A percentile compares a stretch with the other conserved stretches of the same genome.
Conservation (phyloP, 2,888 invertebrate genomes). For the Brenthis daphne region DNA sequence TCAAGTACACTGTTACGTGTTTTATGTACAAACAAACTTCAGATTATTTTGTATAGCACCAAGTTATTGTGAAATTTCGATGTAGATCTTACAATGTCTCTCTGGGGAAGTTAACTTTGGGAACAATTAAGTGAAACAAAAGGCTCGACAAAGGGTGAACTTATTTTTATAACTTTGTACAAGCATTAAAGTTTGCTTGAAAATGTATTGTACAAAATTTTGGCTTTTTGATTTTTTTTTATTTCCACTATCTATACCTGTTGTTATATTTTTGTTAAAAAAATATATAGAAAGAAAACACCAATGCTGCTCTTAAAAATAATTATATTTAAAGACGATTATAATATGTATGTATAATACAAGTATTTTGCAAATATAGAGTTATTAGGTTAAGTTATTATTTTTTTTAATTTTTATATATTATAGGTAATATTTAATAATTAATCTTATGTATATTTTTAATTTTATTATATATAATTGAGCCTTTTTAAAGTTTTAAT, state of each 20-base stretch:
- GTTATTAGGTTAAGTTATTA: too few species aligned
- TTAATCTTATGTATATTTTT: too few species aligned
- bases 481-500: too few species aligned
- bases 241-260: background rate
- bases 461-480: too few species aligned
- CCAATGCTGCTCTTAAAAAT: too few species aligned
- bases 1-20: background rate
- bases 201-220: background rate
- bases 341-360: too few species aligned
- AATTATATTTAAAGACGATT: too few species aligned
- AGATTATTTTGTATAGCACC: background rate
- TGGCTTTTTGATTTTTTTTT: background rate
- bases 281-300: too few species aligned
- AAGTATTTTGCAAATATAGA: too few species aligned
- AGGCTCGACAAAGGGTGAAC: background rate
- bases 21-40: background rate
- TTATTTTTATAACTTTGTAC: background rate
- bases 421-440: too few species aligned
- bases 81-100: slow-evolving; percentile 12
- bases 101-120: background rate
- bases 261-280: background rate
- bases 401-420: too few species aligned
- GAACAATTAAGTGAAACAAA: slow-evolving; percentile 13
- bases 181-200: background rate
- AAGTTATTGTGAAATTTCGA: slow-evolving; percentile 1